Evolutionary conservation across 2,113 vertebrate genomes (phyloP).

Genomic region (Arenaria interpres): DNA sequence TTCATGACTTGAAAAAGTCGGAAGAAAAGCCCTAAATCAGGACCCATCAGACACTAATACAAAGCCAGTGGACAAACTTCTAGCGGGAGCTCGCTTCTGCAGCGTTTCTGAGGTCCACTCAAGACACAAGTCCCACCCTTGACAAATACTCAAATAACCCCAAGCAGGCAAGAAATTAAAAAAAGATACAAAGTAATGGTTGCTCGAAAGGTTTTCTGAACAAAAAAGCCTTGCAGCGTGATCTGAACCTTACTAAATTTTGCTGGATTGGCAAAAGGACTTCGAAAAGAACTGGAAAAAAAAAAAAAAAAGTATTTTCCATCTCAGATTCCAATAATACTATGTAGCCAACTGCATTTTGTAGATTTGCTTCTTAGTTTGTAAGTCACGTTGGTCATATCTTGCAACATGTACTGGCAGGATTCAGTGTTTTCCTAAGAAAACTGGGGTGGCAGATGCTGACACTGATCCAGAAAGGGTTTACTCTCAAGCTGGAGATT

Average conservation of each 20-base stretch:
- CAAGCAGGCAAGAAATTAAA: background rate
- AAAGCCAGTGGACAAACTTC: background rate
- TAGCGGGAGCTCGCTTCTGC: background rate
- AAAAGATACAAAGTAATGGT: background rate
- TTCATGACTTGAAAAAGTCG: background rate
- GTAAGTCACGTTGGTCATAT: conserved; percentile 57
- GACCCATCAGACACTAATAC: background rate
- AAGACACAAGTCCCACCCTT: background rate
- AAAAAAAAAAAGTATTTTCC: conserved; percentile 35
- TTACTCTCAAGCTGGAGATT: background rate
- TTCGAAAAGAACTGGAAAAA: background rate
- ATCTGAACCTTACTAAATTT: conserved; percentile 26
- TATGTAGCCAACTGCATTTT: conserved; percentile 46
- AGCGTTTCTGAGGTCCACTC: background rate
- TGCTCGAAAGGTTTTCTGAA: conserved; percentile 8
- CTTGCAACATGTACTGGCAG: conserved; percentile 67
- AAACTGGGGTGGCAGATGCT: conserved; percentile 48
- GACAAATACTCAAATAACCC: background rate
- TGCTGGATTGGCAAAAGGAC: conserved; percentile 19
- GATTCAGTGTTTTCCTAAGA: conserved; percentile 48
- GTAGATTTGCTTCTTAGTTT: conserved; percentile 25
- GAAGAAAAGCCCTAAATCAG: background rate
- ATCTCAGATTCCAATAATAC: conserved; percentile 53
- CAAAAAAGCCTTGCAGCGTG: conserved; percentile 1
- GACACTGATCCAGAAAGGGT: conserved; percentile 3